These are phyloP conservation scores for Cheilosia variabilis DNA, from an alignment of 2,888 invertebrate species.

Conservation along the genomic window DNA sequence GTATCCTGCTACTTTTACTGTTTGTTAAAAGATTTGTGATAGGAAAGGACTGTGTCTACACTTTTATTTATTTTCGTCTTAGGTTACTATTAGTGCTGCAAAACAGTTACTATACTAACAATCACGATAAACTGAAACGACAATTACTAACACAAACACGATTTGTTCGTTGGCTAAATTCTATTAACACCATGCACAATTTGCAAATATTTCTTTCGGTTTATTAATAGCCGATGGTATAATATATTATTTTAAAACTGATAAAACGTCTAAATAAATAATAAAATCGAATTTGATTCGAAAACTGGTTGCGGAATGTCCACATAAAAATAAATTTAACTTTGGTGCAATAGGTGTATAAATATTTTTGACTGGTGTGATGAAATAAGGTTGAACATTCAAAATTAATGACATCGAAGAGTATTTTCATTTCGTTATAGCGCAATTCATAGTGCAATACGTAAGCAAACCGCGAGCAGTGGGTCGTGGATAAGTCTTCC, in stretches of 20 bases:
- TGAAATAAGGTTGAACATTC: constrained; percentile 8
- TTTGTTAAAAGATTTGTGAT: constrained; percentile 1
- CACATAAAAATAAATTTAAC: constrained; percentile 37
- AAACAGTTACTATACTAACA: constrained; percentile 35
- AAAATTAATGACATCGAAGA: constrained; percentile 27
- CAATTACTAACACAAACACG: constrained; percentile 54
- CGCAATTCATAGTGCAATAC: constrained; percentile 7
- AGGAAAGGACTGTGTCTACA: constrained; percentile 2
- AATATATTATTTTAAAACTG: constrained; percentile 11
- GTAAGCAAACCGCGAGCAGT: constrained; percentile 10
- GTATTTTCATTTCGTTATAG: constrained; percentile 27
- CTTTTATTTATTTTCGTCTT: constrained; percentile 8
- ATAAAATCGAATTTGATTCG: constrained; percentile 33
- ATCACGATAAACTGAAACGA: constrained; percentile 46
- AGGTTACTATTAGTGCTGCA: constrained; percentile 21
- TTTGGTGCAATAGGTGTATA: constrained; percentile 45
- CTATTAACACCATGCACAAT: constrained; percentile 34
- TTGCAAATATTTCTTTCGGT: constrained; percentile 16
- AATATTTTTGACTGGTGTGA: constrained; percentile 6
- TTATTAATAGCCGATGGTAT: constrained; percentile 31
- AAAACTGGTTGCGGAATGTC: constrained; percentile 48
- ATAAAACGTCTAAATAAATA: constrained; percentile 4
- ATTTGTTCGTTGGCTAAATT: constrained; percentile 55
- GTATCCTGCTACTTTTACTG: neutral
- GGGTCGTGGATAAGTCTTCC: neutral